Base-by-base conservation (phyloP, 2,888 invertebrate species). In the Julus scandinavius region DNA sequence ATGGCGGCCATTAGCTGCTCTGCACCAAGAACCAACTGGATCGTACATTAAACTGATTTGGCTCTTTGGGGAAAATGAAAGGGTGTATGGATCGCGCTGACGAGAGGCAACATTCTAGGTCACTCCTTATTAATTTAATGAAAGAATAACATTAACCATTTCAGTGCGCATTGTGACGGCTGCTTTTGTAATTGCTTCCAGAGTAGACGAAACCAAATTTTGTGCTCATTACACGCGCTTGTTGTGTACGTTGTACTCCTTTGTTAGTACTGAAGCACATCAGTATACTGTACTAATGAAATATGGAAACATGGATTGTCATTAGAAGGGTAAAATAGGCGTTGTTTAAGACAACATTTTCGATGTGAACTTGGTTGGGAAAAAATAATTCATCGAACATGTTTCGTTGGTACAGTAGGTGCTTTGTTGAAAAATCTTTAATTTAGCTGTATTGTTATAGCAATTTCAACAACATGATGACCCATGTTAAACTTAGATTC, bases 111-210 rank as follows among this genome's bases (percentile, higher is more conserved):
- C 29, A 13, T 80, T 80, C 6, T 80, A 80, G 80, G 38, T 80
- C 80, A 80, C 38, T 80, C 80, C 80, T 80, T 80, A 80, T 80
- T 80, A 80, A 80, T 80, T 80, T 80, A 80, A 80, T 38, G 80
- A 80, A 80, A 80, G 80, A 80, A 80, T 38, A 80, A 80, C 80
- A 80, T 72, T 72, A 20, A 72, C 72, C 72, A 29, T 80, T 80
- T 80, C 11, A 80, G 80, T 38, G 80, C 38, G 80, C 80, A 38
- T 80, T 80, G 29, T 80, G 80, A 80, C 80, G 38, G 20, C 80
- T 80, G 80, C 80, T 38, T 80, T 80, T 80, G 38, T 80, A 80
- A 80, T 80, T 80, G 80, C 38, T 13, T 29, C 80, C 38, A 13
- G 29, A 72, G 11, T 80, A 80, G 38, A 38, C 38, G 29, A 80